Conservation (phyloP, 2,113 vertebrate species). For the Sinosuthora webbiana region DNA sequence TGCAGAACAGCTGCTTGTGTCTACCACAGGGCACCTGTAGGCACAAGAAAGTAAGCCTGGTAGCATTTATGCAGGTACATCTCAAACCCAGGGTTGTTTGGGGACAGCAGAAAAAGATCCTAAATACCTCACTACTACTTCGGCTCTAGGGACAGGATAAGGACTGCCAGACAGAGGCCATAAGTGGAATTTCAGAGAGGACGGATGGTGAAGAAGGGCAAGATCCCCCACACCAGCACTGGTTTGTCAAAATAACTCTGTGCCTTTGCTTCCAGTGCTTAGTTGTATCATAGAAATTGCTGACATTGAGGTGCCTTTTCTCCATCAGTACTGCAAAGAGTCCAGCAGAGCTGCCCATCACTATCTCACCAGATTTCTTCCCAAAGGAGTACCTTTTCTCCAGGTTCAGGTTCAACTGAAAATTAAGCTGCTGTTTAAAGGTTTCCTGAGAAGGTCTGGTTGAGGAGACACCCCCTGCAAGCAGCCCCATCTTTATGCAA, state of each 20-base stretch:
- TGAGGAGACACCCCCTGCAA: background rate
- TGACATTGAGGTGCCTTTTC: background rate
- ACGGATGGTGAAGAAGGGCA: background rate
- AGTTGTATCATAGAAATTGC: background rate
- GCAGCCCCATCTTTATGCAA: background rate
- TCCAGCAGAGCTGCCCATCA: background rate
- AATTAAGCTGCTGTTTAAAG: background rate
- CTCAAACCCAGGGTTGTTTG: fast-evolving
- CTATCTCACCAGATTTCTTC: background rate
- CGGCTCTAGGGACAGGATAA: background rate
- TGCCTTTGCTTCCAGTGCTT: background rate
- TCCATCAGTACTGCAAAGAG: background rate
- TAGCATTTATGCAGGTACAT: background rate
- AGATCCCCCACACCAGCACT: background rate
- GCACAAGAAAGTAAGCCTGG: background rate
- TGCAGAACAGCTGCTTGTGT: background rate
- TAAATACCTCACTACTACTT: background rate
- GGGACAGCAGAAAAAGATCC: background rate
- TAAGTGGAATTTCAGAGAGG: background rate
- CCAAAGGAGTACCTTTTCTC: background rate
- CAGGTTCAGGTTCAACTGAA: background rate
- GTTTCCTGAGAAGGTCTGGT: background rate
- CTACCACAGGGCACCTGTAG: background rate
- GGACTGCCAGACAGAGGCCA: background rate
- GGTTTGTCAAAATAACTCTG: background rate